These are phyloP conservation scores for Orchesella cincta DNA, from an alignment of 1,140 invertebrate genomes.

Conservation along the genomic window DNA sequence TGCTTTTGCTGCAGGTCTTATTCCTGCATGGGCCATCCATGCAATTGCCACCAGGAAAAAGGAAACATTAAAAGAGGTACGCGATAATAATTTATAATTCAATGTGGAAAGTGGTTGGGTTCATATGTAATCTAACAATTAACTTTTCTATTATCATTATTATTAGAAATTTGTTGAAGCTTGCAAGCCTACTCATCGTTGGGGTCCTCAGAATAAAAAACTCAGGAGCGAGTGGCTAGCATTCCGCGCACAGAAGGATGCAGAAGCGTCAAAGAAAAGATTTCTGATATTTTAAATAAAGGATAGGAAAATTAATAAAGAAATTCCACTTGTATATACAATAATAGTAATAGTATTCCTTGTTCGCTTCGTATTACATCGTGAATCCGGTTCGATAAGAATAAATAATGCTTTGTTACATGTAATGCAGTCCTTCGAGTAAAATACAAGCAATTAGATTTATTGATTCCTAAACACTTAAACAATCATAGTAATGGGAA, in stretches of 20 bases:
- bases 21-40: constrained; percentile 1
- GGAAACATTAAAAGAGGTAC: not conserved
- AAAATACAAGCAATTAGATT: no score
- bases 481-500: no score
- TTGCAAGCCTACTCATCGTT: not conserved
- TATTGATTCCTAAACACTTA: no score
- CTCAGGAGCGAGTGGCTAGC: not conserved
- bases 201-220: not conserved
- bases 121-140: not conserved
- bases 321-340: no score
- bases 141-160: not conserved
- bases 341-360: no score
- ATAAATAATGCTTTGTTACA: no score
- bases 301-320: no score
- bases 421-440: no score
- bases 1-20: not conserved
- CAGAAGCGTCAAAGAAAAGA: not conserved
- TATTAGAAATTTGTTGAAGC: not conserved
- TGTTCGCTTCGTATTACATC: no score
- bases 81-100: not conserved
- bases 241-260: not conserved
- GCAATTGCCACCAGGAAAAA: not conserved
- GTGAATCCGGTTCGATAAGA: no score
- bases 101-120: not conserved
- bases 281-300: not conserved